phyloP scores from a whole-genome alignment of 2,113 vertebrate genomes.

The Aptenodytes forsteri region DNA sequence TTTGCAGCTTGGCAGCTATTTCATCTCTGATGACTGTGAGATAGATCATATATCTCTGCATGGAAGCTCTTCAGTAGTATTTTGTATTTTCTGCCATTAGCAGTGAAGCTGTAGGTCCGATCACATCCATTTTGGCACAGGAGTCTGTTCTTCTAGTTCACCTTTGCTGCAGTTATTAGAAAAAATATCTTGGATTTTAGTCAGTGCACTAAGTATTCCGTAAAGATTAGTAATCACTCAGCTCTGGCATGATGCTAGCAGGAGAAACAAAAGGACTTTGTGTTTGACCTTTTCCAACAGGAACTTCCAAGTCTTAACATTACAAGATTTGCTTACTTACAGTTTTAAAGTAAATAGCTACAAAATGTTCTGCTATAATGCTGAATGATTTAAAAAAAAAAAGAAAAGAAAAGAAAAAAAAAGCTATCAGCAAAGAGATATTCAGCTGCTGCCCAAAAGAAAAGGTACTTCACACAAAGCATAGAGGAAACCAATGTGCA shows the following conservation, averaged over 20 bases:
- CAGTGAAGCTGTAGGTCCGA: neutral
- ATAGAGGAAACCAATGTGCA: slow-evolving; percentile 2
- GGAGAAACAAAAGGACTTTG: neutral
- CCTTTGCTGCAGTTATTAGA: neutral
- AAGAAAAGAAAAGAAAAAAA: too few species aligned
- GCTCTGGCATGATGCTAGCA: neutral
- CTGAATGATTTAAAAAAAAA: neutral
- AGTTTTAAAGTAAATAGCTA: neutral
- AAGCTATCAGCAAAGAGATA: neutral
- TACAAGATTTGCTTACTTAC: neutral
- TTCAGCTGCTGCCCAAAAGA: neutral
- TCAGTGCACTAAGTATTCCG: neutral
- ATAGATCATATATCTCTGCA: neutral
- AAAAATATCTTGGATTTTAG: neutral
- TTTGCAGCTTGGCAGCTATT: neutral
- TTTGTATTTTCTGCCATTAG: neutral
- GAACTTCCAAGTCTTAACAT: neutral
- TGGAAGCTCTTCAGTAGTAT: neutral
- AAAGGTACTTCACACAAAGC: neutral
- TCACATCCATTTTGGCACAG: neutral
- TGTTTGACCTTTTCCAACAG: neutral
- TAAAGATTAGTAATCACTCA: neutral
- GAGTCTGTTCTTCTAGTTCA: neutral
- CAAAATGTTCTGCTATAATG: neutral
- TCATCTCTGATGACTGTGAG: neutral